A percentile compares a stretch with the other conserved stretches of the same genome.
phyloP scores from a whole-genome alignment of 2,888 invertebrate species.

The Eumacrocentrus americanus region DNA sequence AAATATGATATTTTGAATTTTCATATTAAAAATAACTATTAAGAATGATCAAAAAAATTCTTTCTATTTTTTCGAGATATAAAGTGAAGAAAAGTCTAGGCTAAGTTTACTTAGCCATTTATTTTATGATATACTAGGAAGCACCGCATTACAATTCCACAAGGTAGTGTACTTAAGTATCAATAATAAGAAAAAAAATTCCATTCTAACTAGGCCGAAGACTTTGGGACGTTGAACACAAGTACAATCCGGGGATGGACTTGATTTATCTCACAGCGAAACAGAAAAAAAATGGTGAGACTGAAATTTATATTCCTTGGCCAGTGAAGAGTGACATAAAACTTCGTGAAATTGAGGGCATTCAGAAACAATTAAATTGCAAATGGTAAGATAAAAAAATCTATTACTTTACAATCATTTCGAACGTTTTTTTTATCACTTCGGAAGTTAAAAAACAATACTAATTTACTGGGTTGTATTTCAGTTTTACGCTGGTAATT shows the following conservation, averaged over 20 bases:
- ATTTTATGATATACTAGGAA: no score
- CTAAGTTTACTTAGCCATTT: no score
- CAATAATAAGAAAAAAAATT: no score
- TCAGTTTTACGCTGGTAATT: slow-evolving; percentile 55
- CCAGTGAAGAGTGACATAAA: slow-evolving; percentile 56
- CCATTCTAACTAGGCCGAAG: slow-evolving; percentile 59
- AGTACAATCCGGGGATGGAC: slow-evolving; percentile 56
- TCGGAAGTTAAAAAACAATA: not conserved
- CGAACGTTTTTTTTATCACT: not conserved
- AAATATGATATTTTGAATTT: no score
- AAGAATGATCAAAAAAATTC: no score
- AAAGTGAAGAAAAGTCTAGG: no score
- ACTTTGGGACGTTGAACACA: slow-evolving; percentile 63
- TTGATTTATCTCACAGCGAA: slow-evolving; percentile 61
- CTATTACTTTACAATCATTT: no score
- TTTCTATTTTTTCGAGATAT: no score
- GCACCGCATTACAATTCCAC: no score
- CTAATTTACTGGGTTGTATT: not conserved
- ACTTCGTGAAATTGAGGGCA: slow-evolving; percentile 59
- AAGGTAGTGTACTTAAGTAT: no score
- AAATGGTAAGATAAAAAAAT: slow-evolving; percentile 39
- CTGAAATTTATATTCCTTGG: slow-evolving; percentile 61
- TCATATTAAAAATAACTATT: no score
- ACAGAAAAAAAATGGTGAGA: slow-evolving; percentile 50
- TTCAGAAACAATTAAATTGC: slow-evolving; percentile 56